phyloP scores from a whole-genome alignment of 2,888 invertebrate species.

The Leptura quadrifasciata region DNA sequence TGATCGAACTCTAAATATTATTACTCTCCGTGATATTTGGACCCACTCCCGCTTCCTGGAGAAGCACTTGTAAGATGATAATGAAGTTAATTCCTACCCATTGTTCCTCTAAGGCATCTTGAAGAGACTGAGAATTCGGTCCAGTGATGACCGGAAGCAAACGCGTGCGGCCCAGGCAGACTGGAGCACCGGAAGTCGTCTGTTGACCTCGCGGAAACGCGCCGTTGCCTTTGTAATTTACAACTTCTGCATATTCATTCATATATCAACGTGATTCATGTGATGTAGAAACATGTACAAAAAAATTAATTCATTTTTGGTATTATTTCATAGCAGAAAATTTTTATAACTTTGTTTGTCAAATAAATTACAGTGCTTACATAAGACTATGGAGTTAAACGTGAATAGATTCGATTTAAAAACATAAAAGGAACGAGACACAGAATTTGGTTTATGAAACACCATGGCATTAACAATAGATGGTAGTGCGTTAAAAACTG shows the following conservation, averaged over 20 bases:
- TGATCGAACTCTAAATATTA: no score
- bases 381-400: neutral
- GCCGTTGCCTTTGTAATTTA: conserved; percentile 65
- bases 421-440: conserved; percentile 1
- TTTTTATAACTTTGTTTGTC: conserved; percentile 5
- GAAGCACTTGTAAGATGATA: neutral
- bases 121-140: conserved; percentile 42
- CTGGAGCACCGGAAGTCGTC: conserved; percentile 67
- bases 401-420: conserved; percentile 3
- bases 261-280: conserved; percentile 64
- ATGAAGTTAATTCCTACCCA: neutral
- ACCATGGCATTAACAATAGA: neutral
- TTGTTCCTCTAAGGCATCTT: neutral
- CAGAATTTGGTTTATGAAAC: neutral
- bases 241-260: conserved; percentile 62
- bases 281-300: neutral
- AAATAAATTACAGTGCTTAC: conserved; percentile 7
- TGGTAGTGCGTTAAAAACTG: neutral
- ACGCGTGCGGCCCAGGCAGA: conserved; percentile 62
- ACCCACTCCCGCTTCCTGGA: neutral
- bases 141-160: conserved; percentile 63
- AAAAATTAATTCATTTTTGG: conserved; percentile 22
- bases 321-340: conserved; percentile 9
- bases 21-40: neutral
- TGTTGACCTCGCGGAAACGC: conserved; percentile 69